phyloP scores from a whole-genome alignment of 1,140 invertebrate genomes.

The Drosophila pandora region DNA sequence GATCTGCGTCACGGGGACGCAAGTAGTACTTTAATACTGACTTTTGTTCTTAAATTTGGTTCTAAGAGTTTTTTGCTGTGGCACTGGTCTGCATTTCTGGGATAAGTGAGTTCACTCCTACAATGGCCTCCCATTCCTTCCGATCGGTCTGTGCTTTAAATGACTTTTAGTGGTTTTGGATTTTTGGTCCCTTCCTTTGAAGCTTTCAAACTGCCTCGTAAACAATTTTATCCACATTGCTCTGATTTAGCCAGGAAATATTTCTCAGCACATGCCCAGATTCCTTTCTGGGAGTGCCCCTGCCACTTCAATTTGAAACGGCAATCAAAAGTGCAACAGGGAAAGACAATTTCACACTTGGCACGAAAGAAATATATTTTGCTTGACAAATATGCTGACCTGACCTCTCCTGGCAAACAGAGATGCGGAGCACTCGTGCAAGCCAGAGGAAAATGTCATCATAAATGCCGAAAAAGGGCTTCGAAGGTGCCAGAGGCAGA shows the following conservation, averaged over 20 bases:
- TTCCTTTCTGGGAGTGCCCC: constrained; percentile 26
- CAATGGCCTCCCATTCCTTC: no score
- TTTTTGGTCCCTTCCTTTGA: not conserved
- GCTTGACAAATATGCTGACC: constrained; percentile 79
- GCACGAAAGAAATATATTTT: constrained; percentile 64
- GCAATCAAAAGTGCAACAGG: constrained; percentile 78
- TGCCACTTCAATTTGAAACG: constrained; percentile 59
- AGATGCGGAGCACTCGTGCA: constrained; percentile 74
- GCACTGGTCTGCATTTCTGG: not conserved
- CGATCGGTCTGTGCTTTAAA: not conserved
- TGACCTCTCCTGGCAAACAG: constrained; percentile 78
- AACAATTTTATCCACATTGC: constrained; percentile 56
- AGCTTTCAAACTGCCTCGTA: constrained; percentile 44
- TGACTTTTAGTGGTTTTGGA: constrained; percentile 31
- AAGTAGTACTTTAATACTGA: not conserved
- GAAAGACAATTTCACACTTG: constrained; percentile 77
- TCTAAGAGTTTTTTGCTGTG: no score
- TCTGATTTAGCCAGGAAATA: constrained; percentile 44
- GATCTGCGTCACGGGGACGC: constrained; percentile 22
- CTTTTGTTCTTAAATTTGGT: not conserved
- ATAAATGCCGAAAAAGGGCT: constrained; percentile 57
- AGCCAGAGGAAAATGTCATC: constrained; percentile 68
- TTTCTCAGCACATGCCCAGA: not conserved
- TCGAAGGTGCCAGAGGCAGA: constrained; percentile 19
- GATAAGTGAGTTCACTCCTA: no score